Evolutionary conservation across 2,797 vertebrate species (phyloP), one percentile per base, ranked within the genome.

Genomic region (Sitta carolinensis): DNA sequence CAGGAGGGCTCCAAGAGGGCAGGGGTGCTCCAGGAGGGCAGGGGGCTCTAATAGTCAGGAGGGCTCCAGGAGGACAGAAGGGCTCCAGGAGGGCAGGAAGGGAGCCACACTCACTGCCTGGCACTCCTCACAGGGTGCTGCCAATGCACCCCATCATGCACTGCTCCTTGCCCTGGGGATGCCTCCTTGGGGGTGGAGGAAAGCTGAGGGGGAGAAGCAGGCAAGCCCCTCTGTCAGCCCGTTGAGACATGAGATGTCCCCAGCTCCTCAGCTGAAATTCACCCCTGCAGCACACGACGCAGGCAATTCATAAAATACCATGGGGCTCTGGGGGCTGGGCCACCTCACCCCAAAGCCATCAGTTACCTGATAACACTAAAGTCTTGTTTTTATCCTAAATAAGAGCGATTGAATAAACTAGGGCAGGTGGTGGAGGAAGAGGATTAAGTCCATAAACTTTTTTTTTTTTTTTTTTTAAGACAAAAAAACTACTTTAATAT

Each of bases 71-170:
- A 42, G 40, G 40, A 15, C n/a, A n/a, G n/a, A n/a, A n/a, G 13
- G 51, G 36, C 45, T 23, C 40, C 50, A 29, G n/a, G 10, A 23
- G 23, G 40, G 63, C 34, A 22, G 64, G 48, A 25, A 40, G 50
- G 45, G 23, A 68, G 21, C 64, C 7, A 1, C 4, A 2, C 29
- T 36, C 55, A 0, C 30, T 13, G 54, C 48, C 72, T 11, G 30
- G 25, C 36, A 11, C 32, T 26, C 4, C 3, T 21, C 72, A 11
- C 26, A 18, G 45, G 38, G 9, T 5, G 29, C 73, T 58, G 52
- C 82, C 61, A 1, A 5, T 11, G 61, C 45, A 16, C 16, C 15
- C 29, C 5, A 0, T 18, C 62, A 1, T 0, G 4, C 62, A 43
- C 3, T 3, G 0, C n/a, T 42, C 61, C 2, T 3, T 12, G 40